Evolutionary conservation across 2,888 invertebrate genomes (phyloP).

Genomic region (Drosophila monieri): DNA sequence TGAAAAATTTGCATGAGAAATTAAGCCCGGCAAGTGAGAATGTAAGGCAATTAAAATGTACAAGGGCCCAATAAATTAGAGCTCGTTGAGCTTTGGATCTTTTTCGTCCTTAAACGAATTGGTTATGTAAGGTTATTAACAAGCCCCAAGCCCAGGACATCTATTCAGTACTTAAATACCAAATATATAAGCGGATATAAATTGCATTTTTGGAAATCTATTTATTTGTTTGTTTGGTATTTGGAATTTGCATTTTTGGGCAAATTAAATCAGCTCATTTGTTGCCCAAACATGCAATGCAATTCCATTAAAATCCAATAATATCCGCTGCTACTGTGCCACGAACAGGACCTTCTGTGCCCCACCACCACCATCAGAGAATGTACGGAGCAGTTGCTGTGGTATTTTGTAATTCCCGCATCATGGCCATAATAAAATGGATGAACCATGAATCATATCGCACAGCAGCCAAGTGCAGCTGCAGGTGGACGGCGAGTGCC

Average conservation of each 20-base stretch:
- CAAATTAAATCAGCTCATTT: conserved; percentile 2
- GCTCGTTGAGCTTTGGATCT: not conserved
- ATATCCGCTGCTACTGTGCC: conserved; percentile 8
- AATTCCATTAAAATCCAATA: conserved; percentile 29
- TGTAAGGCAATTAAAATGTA: conserved; percentile 1
- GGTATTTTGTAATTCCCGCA: conserved; percentile 29
- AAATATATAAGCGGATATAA: not conserved
- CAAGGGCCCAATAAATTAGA: not conserved
- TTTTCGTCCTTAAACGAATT: not conserved
- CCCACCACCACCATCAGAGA: not conserved
- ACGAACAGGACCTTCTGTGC: not conserved
- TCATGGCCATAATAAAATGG: conserved; percentile 31
- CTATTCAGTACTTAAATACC: too few species aligned
- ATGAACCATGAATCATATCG: conserved; percentile 15
- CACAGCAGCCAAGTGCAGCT: conserved; percentile 17
- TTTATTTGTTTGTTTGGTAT: conserved; percentile 1
- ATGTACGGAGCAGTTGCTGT: conserved; percentile 4
- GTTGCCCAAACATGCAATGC: conserved; percentile 7
- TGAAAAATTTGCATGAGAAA: conserved; percentile 13
- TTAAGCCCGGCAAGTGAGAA: conserved; percentile 2
- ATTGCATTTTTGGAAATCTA: not conserved
- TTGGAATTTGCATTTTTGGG: not conserved
- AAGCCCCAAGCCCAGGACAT: not conserved
- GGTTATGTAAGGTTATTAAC: not conserved
- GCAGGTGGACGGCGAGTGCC: conserved; percentile 26